Conservation (phyloP, 2,113 vertebrate species). For the Vulpes ferrilata region DNA sequence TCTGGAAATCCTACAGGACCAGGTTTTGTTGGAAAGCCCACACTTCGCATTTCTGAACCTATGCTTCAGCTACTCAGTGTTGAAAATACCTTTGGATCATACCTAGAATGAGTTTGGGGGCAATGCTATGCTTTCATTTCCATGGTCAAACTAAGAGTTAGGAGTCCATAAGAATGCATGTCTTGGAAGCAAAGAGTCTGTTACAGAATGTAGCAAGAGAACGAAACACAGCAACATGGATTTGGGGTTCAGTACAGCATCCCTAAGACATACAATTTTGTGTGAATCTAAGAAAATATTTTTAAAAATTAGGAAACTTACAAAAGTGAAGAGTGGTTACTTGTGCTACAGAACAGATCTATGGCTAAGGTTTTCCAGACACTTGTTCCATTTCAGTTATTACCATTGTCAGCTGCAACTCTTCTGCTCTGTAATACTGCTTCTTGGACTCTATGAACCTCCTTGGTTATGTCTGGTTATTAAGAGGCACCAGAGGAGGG, state of each 20-base stretch:
- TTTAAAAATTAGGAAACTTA: neutral
- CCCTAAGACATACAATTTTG: neutral
- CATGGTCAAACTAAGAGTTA: neutral
- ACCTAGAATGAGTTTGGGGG: neutral
- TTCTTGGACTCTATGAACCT: neutral
- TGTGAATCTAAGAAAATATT: slow-evolving; percentile 19
- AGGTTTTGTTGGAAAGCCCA: neutral
- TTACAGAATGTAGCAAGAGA: neutral
- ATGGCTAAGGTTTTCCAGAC: neutral
- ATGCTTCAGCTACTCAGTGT: neutral
- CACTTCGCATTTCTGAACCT: neutral
- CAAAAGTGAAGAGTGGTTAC: neutral
- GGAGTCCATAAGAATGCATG: neutral
- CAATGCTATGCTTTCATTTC: neutral
- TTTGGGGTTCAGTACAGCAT: neutral
- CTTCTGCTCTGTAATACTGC: neutral
- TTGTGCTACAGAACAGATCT: neutral
- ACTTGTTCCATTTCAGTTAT: neutral
- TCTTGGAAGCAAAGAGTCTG: neutral
- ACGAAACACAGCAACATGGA: neutral
- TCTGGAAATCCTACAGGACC: neutral
- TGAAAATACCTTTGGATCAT: neutral
- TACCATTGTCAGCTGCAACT: neutral
- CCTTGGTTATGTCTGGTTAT: neutral
- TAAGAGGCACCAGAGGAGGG: neutral